phyloP scores from a whole-genome alignment of 2,113 vertebrate genomes.

The Elgaria multicarinata region DNA sequence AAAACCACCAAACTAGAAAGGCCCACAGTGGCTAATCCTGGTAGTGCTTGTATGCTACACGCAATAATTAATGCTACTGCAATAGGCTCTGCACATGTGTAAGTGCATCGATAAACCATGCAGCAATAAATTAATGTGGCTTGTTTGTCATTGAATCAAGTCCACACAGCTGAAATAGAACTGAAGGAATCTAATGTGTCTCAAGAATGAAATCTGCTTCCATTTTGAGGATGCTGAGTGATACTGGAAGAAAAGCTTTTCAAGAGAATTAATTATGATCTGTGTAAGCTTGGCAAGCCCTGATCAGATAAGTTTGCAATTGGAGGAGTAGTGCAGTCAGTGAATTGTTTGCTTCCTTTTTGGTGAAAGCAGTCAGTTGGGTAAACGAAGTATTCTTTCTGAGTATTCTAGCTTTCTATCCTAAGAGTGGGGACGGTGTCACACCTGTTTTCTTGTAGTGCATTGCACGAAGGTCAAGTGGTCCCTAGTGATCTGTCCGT shows the following conservation, averaged over 20 bases:
- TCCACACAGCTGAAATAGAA: slow-evolving; percentile 16
- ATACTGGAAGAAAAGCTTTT: not conserved
- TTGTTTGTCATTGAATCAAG: not conserved
- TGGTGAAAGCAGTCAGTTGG: not conserved
- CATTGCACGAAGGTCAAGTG: not conserved
- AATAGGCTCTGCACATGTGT: too few species aligned
- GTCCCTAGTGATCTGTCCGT: not conserved
- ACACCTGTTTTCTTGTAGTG: not conserved
- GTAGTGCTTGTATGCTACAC: not conserved
- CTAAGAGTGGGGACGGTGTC: not conserved
- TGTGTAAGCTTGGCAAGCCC: not conserved
- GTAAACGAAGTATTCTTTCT: not conserved
- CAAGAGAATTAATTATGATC: not conserved
- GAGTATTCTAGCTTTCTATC: not conserved
- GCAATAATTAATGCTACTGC: not conserved
- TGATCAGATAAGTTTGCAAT: not conserved
- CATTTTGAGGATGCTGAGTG: not conserved
- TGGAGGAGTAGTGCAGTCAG: not conserved
- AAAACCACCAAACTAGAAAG: not conserved
- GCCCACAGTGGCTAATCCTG: not conserved
- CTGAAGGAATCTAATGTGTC: not conserved
- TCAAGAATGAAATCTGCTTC: slow-evolving; percentile 20
- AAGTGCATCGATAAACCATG: too few species aligned
- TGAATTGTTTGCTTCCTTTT: slow-evolving; percentile 21
- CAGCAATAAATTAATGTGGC: not conserved